Base-by-base conservation (phyloP, 2,113 vertebrate species). In the Archocentrus centrarchus region DNA sequence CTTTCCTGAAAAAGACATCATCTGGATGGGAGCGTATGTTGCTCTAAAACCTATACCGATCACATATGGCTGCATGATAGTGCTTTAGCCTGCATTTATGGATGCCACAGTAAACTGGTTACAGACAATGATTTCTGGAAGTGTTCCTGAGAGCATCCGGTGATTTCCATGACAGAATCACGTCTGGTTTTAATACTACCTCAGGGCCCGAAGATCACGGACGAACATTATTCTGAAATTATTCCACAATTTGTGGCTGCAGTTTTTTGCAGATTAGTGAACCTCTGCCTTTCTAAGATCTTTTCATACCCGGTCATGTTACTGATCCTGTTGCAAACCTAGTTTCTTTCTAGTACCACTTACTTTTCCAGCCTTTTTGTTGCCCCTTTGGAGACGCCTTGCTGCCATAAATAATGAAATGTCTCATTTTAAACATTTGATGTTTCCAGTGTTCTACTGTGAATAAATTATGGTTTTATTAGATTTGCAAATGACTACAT, bases 161-260 rank as follows among this genome's bases (percentile, higher is more conserved):
- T n/a, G 18, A 32, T 13, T 37, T 63, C 37, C 61, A 18, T 63
- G 32, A 35, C 61, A 37, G 61, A 13, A n/a, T 63, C 32, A 37
- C 37, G 6, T 0, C 1, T 0, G 44, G n/a, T n/a, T 14, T 63
- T 39, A 14, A 63, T 63, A 20, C 0, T 63, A 2, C 6, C 35
- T 8, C 18, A 64, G 62, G 41, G 41, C 63, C n/a, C 15, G 7
- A 66, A 44, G 63, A 66, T 24, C 0, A 44, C 22, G 41, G 37
- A 39, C 1, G 9, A 39, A 3, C 37, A 39, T 39, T 39, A 39
- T 10, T 39, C 8, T 39, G 37, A 39, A 39, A 39, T 39, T 39
- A 10, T 39, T 39, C 37, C 37, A 39, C 37, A 39, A 39, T 39
- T 39, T 39, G 41, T 44, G 9, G 62, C 22, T 41, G 4, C 14